Conservation (phyloP, 1,140 invertebrate species). For the Drosophila cardini region DNA sequence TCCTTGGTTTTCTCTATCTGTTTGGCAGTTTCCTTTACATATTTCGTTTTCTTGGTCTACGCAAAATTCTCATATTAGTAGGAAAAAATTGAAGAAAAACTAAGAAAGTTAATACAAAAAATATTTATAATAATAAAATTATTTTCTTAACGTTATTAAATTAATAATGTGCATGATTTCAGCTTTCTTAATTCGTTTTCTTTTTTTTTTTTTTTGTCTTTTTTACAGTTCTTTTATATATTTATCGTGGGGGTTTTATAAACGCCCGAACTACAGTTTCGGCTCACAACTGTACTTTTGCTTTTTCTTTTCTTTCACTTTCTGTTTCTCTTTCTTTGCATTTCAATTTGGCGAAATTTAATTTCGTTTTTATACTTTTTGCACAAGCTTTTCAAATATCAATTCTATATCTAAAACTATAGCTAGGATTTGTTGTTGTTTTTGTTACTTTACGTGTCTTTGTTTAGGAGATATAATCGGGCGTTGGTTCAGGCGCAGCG, state of each 20-base stretch:
- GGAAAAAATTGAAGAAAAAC: conserved; percentile 47
- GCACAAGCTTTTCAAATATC: conserved; percentile 79
- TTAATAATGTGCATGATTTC: conserved; percentile 37
- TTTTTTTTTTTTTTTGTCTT: conserved; percentile 60
- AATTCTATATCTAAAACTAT: conserved; percentile 58
- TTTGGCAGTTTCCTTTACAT: conserved; percentile 56
- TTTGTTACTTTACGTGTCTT: conserved; percentile 45
- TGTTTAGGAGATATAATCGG: conserved; percentile 84
- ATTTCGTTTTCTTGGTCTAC: conserved; percentile 52
- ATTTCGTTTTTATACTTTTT: conserved; percentile 71
- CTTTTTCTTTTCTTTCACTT: conserved; percentile 58
- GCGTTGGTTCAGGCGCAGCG: conserved; percentile 85
- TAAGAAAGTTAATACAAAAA: conserved; percentile 73
- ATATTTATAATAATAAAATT: conserved; percentile 67
- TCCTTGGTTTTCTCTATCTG: conserved; percentile 25
- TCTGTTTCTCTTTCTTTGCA: conserved; percentile 23
- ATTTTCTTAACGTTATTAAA: conserved; percentile 69
- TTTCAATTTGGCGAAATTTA: conserved; percentile 52
- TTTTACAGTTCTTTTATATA: conserved; percentile 45
- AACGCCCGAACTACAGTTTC: conserved; percentile 48
- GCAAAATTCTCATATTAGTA: conserved; percentile 84
- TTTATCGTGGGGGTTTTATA: conserved; percentile 41
- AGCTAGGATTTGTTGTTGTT: conserved; percentile 63
- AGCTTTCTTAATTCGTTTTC: conserved; percentile 36
- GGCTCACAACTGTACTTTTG: conserved; percentile 75